These are phyloP conservation scores for Spinibarbus caldwelli DNA, from an alignment of 2,797 vertebrate genomes.

Conservation along the genomic window DNA sequence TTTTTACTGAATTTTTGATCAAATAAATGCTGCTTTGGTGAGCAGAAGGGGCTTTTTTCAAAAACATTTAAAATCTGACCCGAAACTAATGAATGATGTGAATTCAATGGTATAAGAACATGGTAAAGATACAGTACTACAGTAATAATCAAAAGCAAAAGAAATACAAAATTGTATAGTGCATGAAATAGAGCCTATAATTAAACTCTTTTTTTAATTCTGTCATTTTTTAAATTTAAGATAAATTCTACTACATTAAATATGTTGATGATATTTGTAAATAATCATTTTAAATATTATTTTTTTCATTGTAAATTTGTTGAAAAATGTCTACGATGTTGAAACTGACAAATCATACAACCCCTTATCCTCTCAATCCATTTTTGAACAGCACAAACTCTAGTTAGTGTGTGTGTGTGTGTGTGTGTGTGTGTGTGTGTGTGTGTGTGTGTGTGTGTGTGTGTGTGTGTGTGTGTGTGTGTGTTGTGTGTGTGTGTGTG, in stretches of 20 bases:
- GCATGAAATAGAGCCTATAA: neutral
- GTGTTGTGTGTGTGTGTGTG: neutral
- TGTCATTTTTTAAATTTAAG: neutral
- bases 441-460: slow-evolving; percentile 3
- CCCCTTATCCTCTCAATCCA: neutral
- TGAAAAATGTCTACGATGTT: too few relatives aligned
- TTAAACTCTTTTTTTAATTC: neutral
- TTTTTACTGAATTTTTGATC: neutral
- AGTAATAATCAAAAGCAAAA: neutral
- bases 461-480: too few relatives aligned
- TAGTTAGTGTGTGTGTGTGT: slow-evolving; percentile 1
- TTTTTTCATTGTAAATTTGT: too few relatives aligned
- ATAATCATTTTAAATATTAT: neutral
- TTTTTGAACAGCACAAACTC: neutral
- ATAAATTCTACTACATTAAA: neutral
- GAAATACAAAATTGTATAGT: neutral
- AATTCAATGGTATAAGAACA: too few relatives aligned
- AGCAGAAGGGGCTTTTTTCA: too few relatives aligned
- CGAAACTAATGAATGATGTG: too few relatives aligned
- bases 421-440: neutral
- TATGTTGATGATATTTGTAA: neutral
- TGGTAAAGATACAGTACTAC: too few relatives aligned
- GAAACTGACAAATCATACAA: neutral
- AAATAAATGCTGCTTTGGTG: neutral
- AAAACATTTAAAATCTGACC: too few relatives aligned